Evolutionary conservation across 1,140 invertebrate genomes (phyloP).

Genomic region (Frieseomelitta varia): DNA sequence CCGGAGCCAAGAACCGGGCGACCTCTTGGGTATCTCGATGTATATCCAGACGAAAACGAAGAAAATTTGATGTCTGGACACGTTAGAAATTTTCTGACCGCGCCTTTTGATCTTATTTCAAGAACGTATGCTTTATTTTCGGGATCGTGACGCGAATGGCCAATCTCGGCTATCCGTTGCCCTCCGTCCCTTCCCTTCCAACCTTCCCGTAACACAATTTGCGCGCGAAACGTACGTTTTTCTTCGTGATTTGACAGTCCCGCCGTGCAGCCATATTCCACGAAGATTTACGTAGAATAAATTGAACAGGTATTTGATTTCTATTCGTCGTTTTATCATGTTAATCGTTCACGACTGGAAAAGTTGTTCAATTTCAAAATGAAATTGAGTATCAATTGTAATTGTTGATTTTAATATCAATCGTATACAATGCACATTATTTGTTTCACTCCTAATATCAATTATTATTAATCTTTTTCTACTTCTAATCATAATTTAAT

Average conservation of each 20-base stretch:
- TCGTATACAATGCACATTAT: not conserved
- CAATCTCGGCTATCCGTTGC: not conserved
- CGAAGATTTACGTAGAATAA: not conserved
- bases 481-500: no score
- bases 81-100: conserved; percentile 60
- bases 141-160: conserved; percentile 41
- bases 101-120: conserved; percentile 51
- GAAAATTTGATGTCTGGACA: conserved; percentile 61
- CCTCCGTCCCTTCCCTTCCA: not conserved
- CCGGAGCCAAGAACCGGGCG: conserved; percentile 73
- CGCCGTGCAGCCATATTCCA: not conserved
- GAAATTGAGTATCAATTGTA: not conserved
- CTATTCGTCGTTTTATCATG: not conserved
- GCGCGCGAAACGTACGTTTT: conserved; percentile 6
- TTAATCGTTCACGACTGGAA: not conserved
- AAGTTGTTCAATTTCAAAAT: not conserved
- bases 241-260: not conserved
- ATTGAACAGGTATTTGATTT: not conserved
- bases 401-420: not conserved
- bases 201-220: conserved; percentile 28
- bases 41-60: conserved; percentile 64
- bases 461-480: no score
- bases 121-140: conserved; percentile 51
- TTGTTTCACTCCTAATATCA: no score
- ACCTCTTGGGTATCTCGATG: conserved; percentile 56